Conservation (phyloP, 1,140 invertebrate species). For the Lanistes nyassanus region DNA sequence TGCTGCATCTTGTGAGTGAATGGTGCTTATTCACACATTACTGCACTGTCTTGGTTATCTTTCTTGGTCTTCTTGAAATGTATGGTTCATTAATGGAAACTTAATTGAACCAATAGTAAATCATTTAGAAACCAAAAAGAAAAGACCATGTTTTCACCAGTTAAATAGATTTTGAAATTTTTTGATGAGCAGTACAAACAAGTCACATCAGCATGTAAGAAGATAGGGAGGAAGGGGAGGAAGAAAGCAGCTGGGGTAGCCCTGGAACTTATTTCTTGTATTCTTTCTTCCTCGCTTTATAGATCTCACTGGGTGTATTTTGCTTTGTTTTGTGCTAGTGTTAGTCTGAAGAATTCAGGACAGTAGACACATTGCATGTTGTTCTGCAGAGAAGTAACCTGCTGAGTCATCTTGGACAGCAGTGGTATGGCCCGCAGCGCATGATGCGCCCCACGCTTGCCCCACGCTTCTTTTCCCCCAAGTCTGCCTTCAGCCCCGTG, state of each 20-base stretch:
- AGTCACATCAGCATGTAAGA: background rate
- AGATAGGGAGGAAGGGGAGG: background rate
- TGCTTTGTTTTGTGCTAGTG: background rate
- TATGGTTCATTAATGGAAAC: too few species aligned
- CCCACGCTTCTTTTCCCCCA: conserved; percentile 44
- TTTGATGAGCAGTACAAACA: background rate
- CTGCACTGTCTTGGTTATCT: background rate
- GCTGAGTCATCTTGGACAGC: background rate
- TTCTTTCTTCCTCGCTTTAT: too few species aligned
- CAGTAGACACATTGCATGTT: background rate
- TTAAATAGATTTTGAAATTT: background rate
- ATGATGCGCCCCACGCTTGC: conserved; percentile 9
- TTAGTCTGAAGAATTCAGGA: background rate
- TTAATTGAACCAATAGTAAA: background rate
- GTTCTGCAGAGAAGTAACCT: background rate
- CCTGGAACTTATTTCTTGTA: too few species aligned
- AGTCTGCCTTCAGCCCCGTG: conserved; percentile 57
- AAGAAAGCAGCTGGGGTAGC: too few species aligned
- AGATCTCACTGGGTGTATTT: background rate
- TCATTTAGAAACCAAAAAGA: background rate
- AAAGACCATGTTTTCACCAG: background rate
- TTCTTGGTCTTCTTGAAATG: background rate
- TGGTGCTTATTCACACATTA: background rate
- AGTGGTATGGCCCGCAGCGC: conserved; percentile 15
- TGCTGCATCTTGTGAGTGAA: conserved; percentile 49